Base-by-base conservation (phyloP, 2,797 vertebrate genomes). In the Discoglossus pictus region DNA sequence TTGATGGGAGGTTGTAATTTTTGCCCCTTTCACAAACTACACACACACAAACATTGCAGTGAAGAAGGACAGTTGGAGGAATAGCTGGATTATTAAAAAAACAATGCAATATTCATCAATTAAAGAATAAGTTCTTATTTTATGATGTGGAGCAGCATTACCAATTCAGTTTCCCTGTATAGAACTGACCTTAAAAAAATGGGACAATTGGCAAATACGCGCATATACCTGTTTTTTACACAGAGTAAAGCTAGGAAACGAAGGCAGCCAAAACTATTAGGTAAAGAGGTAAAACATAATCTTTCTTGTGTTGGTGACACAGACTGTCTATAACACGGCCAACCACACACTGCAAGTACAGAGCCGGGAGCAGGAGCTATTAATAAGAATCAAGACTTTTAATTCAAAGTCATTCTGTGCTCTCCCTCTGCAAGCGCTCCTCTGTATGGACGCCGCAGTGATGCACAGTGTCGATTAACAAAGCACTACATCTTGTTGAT, bases 381-480 rank as follows among this genome's bases (percentile, higher is more conserved):
- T 70, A 70, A 62, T 70, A 55, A 63, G 23, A 62, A 56, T 20
- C 13, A 55, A 56, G 27, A 62, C 20, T 55, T 62, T 55, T 56
- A 48, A 70, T 70, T 56, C 67, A 70, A 62, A 59, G 59, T 70
- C 59, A 70, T 42, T 48, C 42, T 31, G 34, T 17, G 61, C 31
- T 27, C 11, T 25, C 12, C 21, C 31, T 54, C 27, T 36, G 21
- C 42, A n/a, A 47, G 4, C 7, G 2, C 17, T 55, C 21, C 40
- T 50, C 43, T 10, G 35, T 62, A 48, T 48, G 55, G 51, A 62
- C 50, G 55, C 11, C 13, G 43, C 10, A 23, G 42, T 54, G 56
- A 68, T 61, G 56, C 31, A 48, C 34, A 7, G 38, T 59, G 56
- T 52, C 47, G 6, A 60, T 68, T 68, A 52, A 25, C 36, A 10